Evolutionary conservation across 2,888 invertebrate species (phyloP).

Genomic region (Mythimna impura): DNA sequence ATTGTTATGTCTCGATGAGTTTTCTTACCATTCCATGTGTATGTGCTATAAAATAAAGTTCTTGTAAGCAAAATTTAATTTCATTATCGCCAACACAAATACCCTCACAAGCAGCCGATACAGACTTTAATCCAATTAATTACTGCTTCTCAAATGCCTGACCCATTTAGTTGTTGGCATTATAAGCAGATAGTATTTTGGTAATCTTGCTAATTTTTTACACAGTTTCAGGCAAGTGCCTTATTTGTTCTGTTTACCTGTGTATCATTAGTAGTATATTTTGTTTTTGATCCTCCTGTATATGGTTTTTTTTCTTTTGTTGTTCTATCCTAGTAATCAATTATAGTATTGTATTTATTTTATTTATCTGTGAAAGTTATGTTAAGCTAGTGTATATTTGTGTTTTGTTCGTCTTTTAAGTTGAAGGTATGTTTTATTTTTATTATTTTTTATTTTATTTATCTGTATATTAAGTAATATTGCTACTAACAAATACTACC

Average conservation of each 20-base stretch:
- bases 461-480: neutral
- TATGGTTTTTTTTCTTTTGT: neutral
- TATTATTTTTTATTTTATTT: constrained; percentile 20
- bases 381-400: constrained; percentile 57
- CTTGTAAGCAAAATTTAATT: constrained; percentile 61
- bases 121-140: constrained; percentile 65
- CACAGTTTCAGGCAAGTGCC: constrained; percentile 31
- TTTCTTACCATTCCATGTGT: constrained; percentile 35
- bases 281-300: constrained; percentile 1
- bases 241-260: constrained; percentile 3
- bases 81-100: constrained; percentile 55
- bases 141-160: constrained; percentile 54
- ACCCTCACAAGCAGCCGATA: constrained; percentile 47
- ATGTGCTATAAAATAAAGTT: constrained; percentile 46
- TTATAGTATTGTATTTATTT: constrained; percentile 27
- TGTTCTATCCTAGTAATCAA: constrained; percentile 41
- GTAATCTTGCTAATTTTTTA: constrained; percentile 36
- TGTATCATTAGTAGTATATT: constrained; percentile 43
- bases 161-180: constrained; percentile 42
- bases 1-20: constrained; percentile 19
- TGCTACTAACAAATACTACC: constrained; percentile 43
- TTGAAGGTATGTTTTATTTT: constrained; percentile 70
- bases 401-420: constrained; percentile 59
- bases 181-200: constrained; percentile 46
- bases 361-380: constrained; percentile 33